Evolutionary conservation across 1,140 invertebrate genomes (phyloP).

Genomic region (Notospermus geniculatus): DNA sequence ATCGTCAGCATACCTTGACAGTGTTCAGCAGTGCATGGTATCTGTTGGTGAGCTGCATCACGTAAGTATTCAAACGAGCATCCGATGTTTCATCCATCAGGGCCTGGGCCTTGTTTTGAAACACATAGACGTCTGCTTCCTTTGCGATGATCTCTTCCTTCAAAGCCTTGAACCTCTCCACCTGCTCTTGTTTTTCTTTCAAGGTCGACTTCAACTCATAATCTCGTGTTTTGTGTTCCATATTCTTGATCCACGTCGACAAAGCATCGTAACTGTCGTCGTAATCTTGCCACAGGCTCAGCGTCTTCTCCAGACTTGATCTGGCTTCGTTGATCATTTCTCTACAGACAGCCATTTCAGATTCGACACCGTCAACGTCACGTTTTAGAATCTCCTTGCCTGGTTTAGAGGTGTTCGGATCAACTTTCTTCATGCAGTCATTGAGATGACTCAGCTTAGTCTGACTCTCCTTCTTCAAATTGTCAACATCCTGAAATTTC

Average conservation of each 20-base stretch:
- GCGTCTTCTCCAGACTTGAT: slow-evolving; percentile 65
- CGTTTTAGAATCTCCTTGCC: slow-evolving; percentile 65
- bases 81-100: slow-evolving; percentile 80
- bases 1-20: slow-evolving; percentile 42
- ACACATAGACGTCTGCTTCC: slow-evolving; percentile 75
- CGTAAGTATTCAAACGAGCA: slow-evolving; percentile 80
- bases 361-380: slow-evolving; percentile 66
- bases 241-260: slow-evolving; percentile 79
- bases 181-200: slow-evolving; percentile 74
- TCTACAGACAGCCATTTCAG: slow-evolving; percentile 62
- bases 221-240: slow-evolving; percentile 80
- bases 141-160: slow-evolving; percentile 69
- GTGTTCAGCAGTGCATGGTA: slow-evolving; percentile 73
- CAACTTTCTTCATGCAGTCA: slow-evolving; percentile 67
- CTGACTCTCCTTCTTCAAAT: slow-evolving; percentile 69
- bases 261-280: slow-evolving; percentile 76
- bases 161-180: slow-evolving; percentile 59
- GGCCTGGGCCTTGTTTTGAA: slow-evolving; percentile 85
- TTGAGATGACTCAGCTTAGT: slow-evolving; percentile 70
- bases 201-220: slow-evolving; percentile 78
- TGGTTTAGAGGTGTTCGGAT: slow-evolving; percentile 73
- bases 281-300: slow-evolving; percentile 84
- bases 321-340: slow-evolving; percentile 47
- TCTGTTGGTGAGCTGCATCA: slow-evolving; percentile 80
- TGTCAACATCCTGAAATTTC: slow-evolving; percentile 61